Evolutionary conservation across 2,113 vertebrate genomes (phyloP), one percentile per base, ranked within the genome.

Genomic region (Proteles cristata): DNA sequence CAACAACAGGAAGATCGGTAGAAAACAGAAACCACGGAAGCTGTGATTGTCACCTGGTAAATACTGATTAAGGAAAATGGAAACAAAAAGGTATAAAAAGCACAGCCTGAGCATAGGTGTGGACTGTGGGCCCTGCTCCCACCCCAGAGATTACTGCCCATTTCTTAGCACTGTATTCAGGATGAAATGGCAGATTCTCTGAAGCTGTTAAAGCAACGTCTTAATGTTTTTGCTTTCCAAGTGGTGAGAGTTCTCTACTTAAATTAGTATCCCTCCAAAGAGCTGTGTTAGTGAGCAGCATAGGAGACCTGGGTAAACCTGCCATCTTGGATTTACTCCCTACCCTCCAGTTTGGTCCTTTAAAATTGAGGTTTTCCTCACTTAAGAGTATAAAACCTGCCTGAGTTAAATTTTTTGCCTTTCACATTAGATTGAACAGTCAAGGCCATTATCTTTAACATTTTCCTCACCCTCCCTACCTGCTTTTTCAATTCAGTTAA

Each of bases 11-110:
- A 97, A 96, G 25, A 97, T 48, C 35, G 81, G 35, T 61, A 94
- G 28, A 90, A 96, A 97, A 92, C 8, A 35, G 81, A 50, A 58
- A 85, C 3, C 16, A 43, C 14, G 66, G 2, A 96, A 96, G 50
- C 66, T 97, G 97, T 98, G 86, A 71, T 4, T 84, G 82, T 97
- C 85, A 96, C 63, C 89, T 96, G 92, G 93, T 96, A 28, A 97
- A 53, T 66, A 66, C 33, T 94, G 96, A 98, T 93, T 94, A 97
- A 97, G 87, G 26, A 26, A 97, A 68, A 97, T 65, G 95, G 85
- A 98, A 98, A 97, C 26, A 91, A 48, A 93, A 98, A 97, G 69
- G 69, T 94, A 85, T 23, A 93, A 97, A 98, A 97, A 96, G 79
- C 74, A 85, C 80, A 35, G 53, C 35, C 93, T 80, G 45, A 87